A percentile compares a stretch with the other conserved stretches of the same genome.
phyloP scores from a whole-genome alignment of 2,888 invertebrate species.

The Byasa hedistus region DNA sequence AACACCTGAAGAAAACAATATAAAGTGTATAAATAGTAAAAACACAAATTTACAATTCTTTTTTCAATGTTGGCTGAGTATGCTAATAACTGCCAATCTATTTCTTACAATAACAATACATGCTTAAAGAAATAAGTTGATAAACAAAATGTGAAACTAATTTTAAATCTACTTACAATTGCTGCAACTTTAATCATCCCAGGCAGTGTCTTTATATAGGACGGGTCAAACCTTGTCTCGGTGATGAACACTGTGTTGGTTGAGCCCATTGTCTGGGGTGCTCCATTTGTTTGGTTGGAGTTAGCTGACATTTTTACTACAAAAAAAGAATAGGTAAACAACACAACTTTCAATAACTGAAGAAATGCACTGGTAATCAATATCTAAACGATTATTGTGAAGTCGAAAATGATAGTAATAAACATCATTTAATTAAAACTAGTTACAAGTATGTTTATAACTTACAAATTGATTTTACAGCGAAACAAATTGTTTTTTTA shows the following conservation, averaged over 20 bases:
- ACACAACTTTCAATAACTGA: no score
- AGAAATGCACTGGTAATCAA: no score
- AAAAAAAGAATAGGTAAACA: no score
- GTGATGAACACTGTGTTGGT: slow-evolving; percentile 67
- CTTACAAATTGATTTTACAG: slow-evolving; percentile 10
- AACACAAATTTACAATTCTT: no score
- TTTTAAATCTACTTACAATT: slow-evolving; percentile 55
- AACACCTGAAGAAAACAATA: slow-evolving; percentile 75
- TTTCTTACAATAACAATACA: no score
- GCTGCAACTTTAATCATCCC: slow-evolving; percentile 59
- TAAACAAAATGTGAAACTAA: background rate
- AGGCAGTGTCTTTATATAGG: slow-evolving; percentile 57
- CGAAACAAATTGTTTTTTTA: background rate
- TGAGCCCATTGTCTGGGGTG: slow-evolving; percentile 62
- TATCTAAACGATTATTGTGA: no score
- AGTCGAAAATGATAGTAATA: no score
- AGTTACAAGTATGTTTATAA: background rate
- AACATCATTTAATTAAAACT: no score
- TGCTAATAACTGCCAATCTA: no score
- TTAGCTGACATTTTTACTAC: no score
- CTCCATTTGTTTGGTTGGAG: slow-evolving; percentile 33
- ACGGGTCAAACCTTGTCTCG: slow-evolving; percentile 59
- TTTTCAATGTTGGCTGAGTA: no score
- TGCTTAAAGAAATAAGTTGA: no score
- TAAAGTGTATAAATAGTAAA: background rate